Base-by-base conservation (phyloP, 2,797 vertebrate genomes). In the Todus mexicanus region DNA sequence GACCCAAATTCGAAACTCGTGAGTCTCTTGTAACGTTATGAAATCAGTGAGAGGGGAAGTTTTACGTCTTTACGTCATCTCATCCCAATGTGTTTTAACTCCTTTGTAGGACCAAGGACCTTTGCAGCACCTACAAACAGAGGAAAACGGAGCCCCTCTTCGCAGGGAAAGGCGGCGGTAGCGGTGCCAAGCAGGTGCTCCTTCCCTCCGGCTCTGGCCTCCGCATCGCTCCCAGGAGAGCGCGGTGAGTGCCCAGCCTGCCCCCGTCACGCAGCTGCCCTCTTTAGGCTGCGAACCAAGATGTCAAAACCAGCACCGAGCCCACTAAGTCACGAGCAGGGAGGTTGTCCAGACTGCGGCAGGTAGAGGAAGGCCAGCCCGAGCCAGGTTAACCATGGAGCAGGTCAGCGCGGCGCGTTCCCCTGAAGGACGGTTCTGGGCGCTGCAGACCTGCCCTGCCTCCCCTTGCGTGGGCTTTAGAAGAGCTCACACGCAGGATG, bases 261-360 rank as follows among this genome's bases (percentile, higher is more conserved):
- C 45, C 45, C 53, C 23, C 1, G 13, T 45, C 23, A 12, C 5
- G 13, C 87, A 92, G 85, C 78, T 91, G 92, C 76, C 91, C 48
- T 59, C 74, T 79, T 57, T 51, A 63, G 91, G 78, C 91, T 79
- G 48, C 17, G 40, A 84, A 90, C 76, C 93, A 88, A 85, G 22
- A 48, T 78, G 79, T 83, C 94, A 71, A 71, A 71, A 57, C 27
- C 42, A 61, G 65, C 29, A 6, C 68, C 25, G 33, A 87, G 42
- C 54, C 38, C 59, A 7, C 73, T 83, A 13, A 25, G 50, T 90
- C 76, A 74, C 0, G 0, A n/a, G 38, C 8, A 2, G 20, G 83
- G 37, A 22, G 1, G 26, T 9, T 65, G 43, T 37, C 64, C 71
- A 50, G 54, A 21, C 25, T 51, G 37, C 79, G 40, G 78, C 16